Evolutionary conservation across 2,888 invertebrate genomes (phyloP), one percentile per base, ranked within the genome.

Genomic region (Lypha dubia): DNA sequence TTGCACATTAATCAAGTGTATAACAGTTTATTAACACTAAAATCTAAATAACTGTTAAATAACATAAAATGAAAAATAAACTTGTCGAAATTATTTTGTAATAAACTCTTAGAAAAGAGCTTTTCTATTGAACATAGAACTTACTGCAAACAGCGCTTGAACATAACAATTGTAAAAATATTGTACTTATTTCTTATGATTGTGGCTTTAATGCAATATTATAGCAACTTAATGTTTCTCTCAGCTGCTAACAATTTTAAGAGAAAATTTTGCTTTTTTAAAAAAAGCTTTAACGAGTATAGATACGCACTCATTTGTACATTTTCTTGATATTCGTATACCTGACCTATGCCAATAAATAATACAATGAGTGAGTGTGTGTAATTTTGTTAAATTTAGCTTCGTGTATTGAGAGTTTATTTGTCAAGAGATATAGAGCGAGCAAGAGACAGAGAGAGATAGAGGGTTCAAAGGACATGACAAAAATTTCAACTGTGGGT

Each of bases 261-360:
- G 84, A 84, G 77, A 68, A 76, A 76, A 63, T 1, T 3, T 17
- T 68, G 62, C 65, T 56, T 70, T 70, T 44, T 15, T 6, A 1
- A 6, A 11, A 5, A 53, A 41, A 35, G 15, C 20, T 46, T 8
- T 11, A 1, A 44, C 8, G 38, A 62, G 4, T 3, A 17, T 9
- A 38, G 20, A 3, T 1, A 44, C 15, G 2, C 22, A 32, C 17
- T 44, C 17, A 8, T 9, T 28, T 6, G 35, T 7, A 22, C 22
- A 41, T 35, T 58, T 22, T 46, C 0, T 11, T 5, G 15, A 15
- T 13, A 17, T 13, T 62, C 56, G 35, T 63, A 1, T 74, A 68
- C 73, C 76, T 84, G 84, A 84, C 84, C 84, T 81, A 63, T 9
- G 41, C 8, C 35, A 79, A 63, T 35, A 17, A 3, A n/a, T 20